Evolutionary conservation across 1,140 invertebrate species (phyloP), one percentile per base, ranked within the genome.

Genomic region (Pseudomyrmex cubaensis): DNA sequence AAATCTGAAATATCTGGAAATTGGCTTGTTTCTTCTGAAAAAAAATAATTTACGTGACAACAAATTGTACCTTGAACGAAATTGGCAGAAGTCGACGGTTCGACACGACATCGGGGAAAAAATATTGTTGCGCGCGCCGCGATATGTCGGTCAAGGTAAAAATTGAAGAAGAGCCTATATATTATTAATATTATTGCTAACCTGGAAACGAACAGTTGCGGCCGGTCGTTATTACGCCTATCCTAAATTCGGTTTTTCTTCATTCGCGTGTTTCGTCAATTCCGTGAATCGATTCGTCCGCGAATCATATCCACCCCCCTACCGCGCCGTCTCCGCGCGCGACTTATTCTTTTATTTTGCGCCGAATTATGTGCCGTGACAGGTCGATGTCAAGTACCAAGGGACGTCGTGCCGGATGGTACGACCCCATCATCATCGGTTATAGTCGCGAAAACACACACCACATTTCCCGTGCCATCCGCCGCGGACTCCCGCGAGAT

Each of bases 341-440:
- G 0, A 13, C 1, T 54, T 54, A 63, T 62, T 62, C 56, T 62
- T 82, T 63, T 25, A 35, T 63, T 64, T 63, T 63, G 13, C 25
- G 17, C 22, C 20, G 22, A 74, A 87, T 86, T 87, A 70, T 78
- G 22, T 56, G 35, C 35, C 85, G 86, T 87, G 87, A 87, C 86
- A 87, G 57, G 54, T 70, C 59, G 72, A 62, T 77, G 82, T 88
- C 85, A 57, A 73, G 78, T 63, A 9, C 3, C 20, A 46, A 75
- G 76, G 61, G 2, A 82, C 61, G 17, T 85, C 83, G 75, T 73
- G 17, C 57, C 52, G 46, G 57, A 85, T 77, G 87, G 87, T 82
- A 87, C 87, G 56, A 84, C 63, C 62, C 22, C 35, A 20, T 20
- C 35, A 35, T 35, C 50, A 56, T 73, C 50, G 61, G 10, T 50